Percentiles rank a stretch among this genome's conserved stretches.
Evolutionary conservation across 2,888 invertebrate genomes (phyloP).

Genomic region (Melangyna quadrimaculata): DNA sequence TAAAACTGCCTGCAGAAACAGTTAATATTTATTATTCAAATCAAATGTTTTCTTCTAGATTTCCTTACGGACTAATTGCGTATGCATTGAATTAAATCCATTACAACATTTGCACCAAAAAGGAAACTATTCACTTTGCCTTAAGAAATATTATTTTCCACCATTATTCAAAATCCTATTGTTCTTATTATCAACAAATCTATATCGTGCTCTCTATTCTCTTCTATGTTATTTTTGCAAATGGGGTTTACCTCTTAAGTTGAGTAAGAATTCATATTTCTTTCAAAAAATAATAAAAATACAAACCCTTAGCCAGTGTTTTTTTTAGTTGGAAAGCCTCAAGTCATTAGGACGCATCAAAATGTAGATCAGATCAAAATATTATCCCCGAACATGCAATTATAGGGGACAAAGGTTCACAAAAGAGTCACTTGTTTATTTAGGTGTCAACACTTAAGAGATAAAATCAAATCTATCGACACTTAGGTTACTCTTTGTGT

Average conservation of each 20-base stretch:
- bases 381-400: conserved; percentile 69
- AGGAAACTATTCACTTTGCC: not conserved
- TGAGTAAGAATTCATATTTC: conserved; percentile 15
- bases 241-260: not conserved
- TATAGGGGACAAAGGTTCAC: conserved; percentile 39
- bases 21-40: no score
- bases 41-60: no score
- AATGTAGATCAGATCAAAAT: conserved; percentile 69
- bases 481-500: conserved; percentile 43
- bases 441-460: conserved; percentile 65
- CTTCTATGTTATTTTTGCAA: conserved; percentile 30
- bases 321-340: not conserved
- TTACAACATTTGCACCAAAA: no score
- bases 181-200: conserved; percentile 3
- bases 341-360: conserved; percentile 51
- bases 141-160: not conserved
- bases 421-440: conserved; percentile 55
- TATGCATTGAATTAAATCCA: no score
- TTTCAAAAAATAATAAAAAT: conserved; percentile 53
- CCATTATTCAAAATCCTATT: not conserved
- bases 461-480: conserved; percentile 24
- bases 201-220: not conserved
- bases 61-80: no score
- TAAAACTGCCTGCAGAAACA: no score
- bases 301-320: conserved; percentile 26